Conservation (phyloP, 2,888 invertebrate species). For the Tanypteryx hageni region DNA sequence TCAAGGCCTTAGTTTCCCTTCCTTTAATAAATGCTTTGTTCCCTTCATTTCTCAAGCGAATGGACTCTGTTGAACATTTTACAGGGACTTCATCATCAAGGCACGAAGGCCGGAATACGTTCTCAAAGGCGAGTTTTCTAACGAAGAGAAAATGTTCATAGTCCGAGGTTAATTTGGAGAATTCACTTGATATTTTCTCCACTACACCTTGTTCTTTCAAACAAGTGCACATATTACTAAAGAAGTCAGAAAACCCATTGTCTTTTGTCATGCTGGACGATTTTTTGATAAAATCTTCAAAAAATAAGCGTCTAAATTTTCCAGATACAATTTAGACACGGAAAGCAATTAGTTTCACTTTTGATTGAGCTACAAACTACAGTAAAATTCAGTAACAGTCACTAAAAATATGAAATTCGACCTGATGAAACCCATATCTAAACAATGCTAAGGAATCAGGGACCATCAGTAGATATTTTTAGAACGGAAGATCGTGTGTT, state of each 20-base stretch:
- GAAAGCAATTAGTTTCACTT: no score
- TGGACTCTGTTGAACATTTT: constrained; percentile 71
- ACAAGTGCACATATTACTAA: constrained; percentile 74
- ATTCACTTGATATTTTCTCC: constrained; percentile 78
- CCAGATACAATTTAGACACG: no score
- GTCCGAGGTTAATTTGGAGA: constrained; percentile 77
- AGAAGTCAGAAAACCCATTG: constrained; percentile 70
- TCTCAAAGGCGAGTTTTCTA: background rate
- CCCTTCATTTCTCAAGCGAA: constrained; percentile 70
- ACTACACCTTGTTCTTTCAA: constrained; percentile 77
- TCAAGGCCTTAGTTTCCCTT: constrained; percentile 72
- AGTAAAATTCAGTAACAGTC: no score
- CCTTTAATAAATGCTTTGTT: constrained; percentile 68
- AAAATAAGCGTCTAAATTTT: no score
- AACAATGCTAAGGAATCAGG: no score
- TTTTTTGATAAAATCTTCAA: no score
- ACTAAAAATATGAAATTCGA: no score
- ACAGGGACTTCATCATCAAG: constrained; percentile 64
- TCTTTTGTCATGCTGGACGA: no score
- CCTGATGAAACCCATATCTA: no score
- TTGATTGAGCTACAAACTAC: no score
- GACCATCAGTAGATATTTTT: no score
- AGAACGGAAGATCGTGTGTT: no score
- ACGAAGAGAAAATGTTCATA: constrained; percentile 75
- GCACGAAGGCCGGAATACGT: background rate